Conservation (phyloP, 2,113 vertebrate species). For the Cardinalis cardinalis region DNA sequence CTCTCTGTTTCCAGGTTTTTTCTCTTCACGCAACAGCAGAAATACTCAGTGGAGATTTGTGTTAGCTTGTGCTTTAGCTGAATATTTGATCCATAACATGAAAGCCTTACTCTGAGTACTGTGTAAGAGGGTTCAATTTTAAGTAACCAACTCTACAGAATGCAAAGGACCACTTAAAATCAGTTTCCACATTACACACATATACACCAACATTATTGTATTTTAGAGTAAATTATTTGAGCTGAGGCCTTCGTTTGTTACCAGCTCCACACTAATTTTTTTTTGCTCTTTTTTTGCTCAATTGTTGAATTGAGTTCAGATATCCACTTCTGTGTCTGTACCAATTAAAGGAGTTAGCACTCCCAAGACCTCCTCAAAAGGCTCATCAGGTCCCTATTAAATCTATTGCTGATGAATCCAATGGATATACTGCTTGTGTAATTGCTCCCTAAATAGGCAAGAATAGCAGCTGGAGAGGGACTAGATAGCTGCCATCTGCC, state of each 20-base stretch:
- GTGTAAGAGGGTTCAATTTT: neutral
- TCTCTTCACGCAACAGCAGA: neutral
- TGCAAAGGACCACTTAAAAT: slow-evolving; percentile 1
- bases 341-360: neutral
- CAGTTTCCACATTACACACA: neutral
- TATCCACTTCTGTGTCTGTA: neutral
- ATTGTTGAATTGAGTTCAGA: neutral
- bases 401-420: neutral
- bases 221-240: neutral
- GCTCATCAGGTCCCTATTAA: neutral
- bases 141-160: neutral
- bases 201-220: neutral
- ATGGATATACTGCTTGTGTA: neutral
- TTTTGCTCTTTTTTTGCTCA: neutral
- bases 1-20: neutral
- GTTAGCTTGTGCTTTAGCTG: neutral
- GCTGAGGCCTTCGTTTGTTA: neutral
- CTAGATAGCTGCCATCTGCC: neutral
- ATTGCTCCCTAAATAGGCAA: neutral
- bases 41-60: neutral
- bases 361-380: neutral
- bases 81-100: neutral
- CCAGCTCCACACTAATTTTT: neutral
- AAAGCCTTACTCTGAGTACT: neutral
- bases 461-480: neutral